Evolutionary conservation across 2,797 vertebrate genomes (phyloP), one percentile per base, ranked within the genome.

Genomic region (Clarias pachynema): DNA sequence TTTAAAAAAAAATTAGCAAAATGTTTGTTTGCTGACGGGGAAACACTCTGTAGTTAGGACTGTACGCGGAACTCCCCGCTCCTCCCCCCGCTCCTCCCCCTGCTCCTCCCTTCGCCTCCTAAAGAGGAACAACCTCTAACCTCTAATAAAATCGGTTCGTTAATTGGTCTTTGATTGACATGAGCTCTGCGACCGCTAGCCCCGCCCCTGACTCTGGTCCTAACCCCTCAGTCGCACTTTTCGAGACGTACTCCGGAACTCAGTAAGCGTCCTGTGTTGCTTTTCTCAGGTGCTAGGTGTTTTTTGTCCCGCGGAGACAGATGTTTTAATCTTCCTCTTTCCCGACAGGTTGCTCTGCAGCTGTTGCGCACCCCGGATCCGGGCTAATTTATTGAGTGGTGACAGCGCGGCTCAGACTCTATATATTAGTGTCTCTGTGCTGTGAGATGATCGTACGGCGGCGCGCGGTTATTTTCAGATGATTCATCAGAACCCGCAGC

Each of bases 401-500:
- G 84, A 74, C 69, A 56, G 69, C 62, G 3, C 29, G 49, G 80
- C 72, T 86, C 40, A n/a, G n/a, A 77, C 62, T 77, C 62, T 44
- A 62, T 82, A 31, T 78, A 69, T 78, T 82, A 59, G 85, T 78
- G 80, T 82, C 53, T 82, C 26, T 70, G 34, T 31, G 79, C 70
- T 69, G 73, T 57, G 63, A 37, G 82, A 70, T 37, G 63, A 78
- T 78, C 34, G 29, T 82, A 78, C 31, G 40, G 79, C 44, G 24
- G 49, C 29, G 63, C 26, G 6, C 31, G 34, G 44, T 53, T 70
- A 62, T 24, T 53, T 78, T 53, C 73, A 69, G 72, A 82, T 82
- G 80, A 86, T 86, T 86, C 85, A 86, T 78, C 53, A 82, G 66
- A 86, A 69, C 34, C 79, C 10, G 74, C 79, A 49, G 53, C 31